These are phyloP conservation scores for Morus bassanus DNA, from an alignment of 2,797 vertebrate species.

Conservation along the genomic window DNA sequence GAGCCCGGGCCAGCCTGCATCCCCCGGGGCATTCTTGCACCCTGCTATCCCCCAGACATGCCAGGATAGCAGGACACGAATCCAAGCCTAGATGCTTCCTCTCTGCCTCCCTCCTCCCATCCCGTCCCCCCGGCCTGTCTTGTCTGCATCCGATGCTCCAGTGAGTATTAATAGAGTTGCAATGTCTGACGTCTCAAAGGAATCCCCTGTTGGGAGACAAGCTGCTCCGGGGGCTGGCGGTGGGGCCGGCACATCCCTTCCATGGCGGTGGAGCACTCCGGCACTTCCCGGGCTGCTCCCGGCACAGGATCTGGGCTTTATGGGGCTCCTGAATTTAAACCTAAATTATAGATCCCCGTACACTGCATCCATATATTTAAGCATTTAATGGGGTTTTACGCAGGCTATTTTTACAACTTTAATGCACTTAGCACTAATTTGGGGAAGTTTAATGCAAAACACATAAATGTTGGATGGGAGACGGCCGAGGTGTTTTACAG, in stretches of 20 bases:
- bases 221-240: not conserved
- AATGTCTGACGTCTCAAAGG: slow-evolving; percentile 34
- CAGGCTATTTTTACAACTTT: slow-evolving; percentile 57
- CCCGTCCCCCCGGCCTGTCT: not conserved
- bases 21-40: not conserved
- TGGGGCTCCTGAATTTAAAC: not conserved
- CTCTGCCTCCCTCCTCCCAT: not conserved
- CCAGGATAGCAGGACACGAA: not conserved
- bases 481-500: slow-evolving; percentile 67
- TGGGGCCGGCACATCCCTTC: not conserved
- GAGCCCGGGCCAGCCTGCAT: not conserved
- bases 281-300: not conserved
- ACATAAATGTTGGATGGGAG: slow-evolving; percentile 65
- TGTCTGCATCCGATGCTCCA: slow-evolving; percentile 54
- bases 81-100: slow-evolving; percentile 4
- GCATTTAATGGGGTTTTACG: slow-evolving; percentile 60
- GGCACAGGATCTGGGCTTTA: not conserved
- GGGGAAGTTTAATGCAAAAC: slow-evolving; percentile 68
- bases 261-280: accelerated
- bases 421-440: slow-evolving; percentile 73
- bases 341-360: slow-evolving; percentile 29
- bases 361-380: slow-evolving; percentile 10
- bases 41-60: not conserved
- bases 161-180: slow-evolving; percentile 53
- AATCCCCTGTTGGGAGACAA: slow-evolving; percentile 20